Evolutionary conservation across 2,888 invertebrate genomes (phyloP).

Genomic region (Brenthis hecate): DNA sequence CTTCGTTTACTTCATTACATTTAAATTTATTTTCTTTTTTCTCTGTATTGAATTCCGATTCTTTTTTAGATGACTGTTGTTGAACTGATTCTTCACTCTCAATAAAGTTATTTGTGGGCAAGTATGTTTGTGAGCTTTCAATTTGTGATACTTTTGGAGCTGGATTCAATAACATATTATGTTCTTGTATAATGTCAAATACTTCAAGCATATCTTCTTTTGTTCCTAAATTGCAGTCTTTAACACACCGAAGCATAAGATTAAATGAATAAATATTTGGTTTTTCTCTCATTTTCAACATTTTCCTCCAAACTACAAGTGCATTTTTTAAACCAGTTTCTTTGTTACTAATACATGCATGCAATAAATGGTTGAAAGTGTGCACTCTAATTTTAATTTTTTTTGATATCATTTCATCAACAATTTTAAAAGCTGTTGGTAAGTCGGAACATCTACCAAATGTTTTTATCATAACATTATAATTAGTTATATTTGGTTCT

Average conservation of each 20-base stretch:
- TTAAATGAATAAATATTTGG: conserved; percentile 91
- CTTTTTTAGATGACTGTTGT: not conserved
- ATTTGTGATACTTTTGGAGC: conserved; percentile 41
- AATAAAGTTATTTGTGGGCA: not conserved
- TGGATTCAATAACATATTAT: conserved; percentile 45
- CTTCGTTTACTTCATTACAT: not conserved
- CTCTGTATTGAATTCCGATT: conserved; percentile 2
- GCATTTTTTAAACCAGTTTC: conserved; percentile 91
- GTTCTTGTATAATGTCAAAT: conserved; percentile 58
- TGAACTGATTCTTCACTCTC: not conserved
- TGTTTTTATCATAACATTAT: conserved; percentile 95
- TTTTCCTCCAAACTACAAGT: conserved; percentile 92
- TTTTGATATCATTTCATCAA: conserved; percentile 91
- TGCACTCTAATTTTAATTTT: conserved; percentile 83
- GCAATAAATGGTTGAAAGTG: conserved; percentile 90
- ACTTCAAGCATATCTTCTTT: conserved; percentile 80
- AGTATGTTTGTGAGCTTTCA: conserved; percentile 30
- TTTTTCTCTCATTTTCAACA: conserved; percentile 84
- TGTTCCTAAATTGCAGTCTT: conserved; percentile 91
- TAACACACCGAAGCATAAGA: conserved; percentile 88
- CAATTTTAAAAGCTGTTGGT: conserved; percentile 88
- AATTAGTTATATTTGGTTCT: conserved; percentile 88
- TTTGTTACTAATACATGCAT: conserved; percentile 91
- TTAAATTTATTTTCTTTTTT: not conserved
- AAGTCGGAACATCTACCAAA: conserved; percentile 93